A percentile compares a stretch with the other conserved stretches of the same genome.
Evolutionary conservation across 2,888 invertebrate genomes (phyloP).

Genomic region (Meiosimyza decipiens): DNA sequence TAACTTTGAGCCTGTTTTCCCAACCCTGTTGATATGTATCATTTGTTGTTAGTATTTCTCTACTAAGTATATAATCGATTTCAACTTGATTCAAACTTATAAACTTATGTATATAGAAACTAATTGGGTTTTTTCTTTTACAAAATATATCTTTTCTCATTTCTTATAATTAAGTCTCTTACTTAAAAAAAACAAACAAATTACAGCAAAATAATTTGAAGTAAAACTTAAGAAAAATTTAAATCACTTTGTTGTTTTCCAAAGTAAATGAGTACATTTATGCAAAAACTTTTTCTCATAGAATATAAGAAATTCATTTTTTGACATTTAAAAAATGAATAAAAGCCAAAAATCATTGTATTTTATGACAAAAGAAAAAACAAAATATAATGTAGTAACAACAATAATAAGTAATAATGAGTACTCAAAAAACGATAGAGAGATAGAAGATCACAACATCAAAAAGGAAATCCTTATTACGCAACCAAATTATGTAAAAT

Average conservation of each 20-base stretch:
- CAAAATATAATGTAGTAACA: slow-evolving; percentile 5
- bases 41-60: too few species aligned
- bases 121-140: background rate
- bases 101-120: too few species aligned
- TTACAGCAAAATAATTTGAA: slow-evolving; percentile 35
- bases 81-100: too few species aligned
- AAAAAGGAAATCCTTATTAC: slow-evolving; percentile 66
- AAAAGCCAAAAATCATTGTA: slow-evolving; percentile 31
- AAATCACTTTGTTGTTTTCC: background rate
- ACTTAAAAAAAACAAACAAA: slow-evolving; percentile 58
- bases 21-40: too few species aligned
- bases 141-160: slow-evolving; percentile 30
- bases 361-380: too few species aligned
- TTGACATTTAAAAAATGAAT: slow-evolving; percentile 18
- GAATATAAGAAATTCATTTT: too few species aligned
- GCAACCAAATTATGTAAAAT: slow-evolving; percentile 37
- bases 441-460: slow-evolving; percentile 64
- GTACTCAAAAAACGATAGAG: slow-evolving; percentile 50
- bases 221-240: background rate
- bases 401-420: slow-evolving; percentile 37
- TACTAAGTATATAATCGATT: too few species aligned
- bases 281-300: background rate
- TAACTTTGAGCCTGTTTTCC: too few species aligned
- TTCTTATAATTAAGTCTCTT: background rate
- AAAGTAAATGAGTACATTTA: slow-evolving; percentile 18